Evolutionary conservation across 1,140 invertebrate genomes (phyloP).

Genomic region (Euwallacea fornicatus): DNA sequence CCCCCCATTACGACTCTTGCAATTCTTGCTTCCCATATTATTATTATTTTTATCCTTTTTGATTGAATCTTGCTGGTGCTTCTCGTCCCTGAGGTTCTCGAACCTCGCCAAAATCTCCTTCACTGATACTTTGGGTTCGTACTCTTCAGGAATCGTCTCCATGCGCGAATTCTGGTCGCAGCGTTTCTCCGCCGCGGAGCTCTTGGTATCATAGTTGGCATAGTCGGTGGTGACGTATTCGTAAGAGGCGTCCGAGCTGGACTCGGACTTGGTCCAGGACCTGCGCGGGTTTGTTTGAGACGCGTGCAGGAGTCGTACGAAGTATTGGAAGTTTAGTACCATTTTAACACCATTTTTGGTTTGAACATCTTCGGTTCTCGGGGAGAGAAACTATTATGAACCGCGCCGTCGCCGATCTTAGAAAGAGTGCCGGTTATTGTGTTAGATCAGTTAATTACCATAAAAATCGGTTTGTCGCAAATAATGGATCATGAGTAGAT

Average conservation of each 20-base stretch:
- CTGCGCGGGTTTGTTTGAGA: constrained; percentile 18
- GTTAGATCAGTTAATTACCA: constrained; percentile 5
- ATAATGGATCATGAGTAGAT: constrained; percentile 3
- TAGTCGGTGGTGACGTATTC: constrained; percentile 43
- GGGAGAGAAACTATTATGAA: too few species aligned
- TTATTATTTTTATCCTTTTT: constrained; percentile 41
- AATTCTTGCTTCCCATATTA: constrained; percentile 2
- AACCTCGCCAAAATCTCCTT: constrained; percentile 78
- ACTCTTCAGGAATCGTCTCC: constrained; percentile 80
- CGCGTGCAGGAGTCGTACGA: constrained; percentile 14
- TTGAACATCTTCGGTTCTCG: too few species aligned
- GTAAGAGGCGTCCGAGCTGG: constrained; percentile 46
- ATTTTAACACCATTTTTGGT: neutral
- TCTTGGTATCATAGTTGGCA: constrained; percentile 28
- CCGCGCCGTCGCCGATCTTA: neutral
- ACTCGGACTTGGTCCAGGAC: constrained; percentile 51
- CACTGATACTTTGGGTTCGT: constrained; percentile 75
- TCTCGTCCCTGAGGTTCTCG: constrained; percentile 63
- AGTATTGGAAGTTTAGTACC: constrained; percentile 30
- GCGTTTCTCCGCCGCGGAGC: constrained; percentile 30
- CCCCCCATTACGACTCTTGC: neutral
- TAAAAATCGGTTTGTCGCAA: constrained; percentile 15
- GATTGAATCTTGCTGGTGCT: neutral
- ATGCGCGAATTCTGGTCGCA: constrained; percentile 56
- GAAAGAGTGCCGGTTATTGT: constrained; percentile 11